Percentiles rank a stretch among this genome's conserved stretches.
Evolutionary conservation across 2,888 invertebrate genomes (phyloP).

Genomic region (Lochmaea capreae): DNA sequence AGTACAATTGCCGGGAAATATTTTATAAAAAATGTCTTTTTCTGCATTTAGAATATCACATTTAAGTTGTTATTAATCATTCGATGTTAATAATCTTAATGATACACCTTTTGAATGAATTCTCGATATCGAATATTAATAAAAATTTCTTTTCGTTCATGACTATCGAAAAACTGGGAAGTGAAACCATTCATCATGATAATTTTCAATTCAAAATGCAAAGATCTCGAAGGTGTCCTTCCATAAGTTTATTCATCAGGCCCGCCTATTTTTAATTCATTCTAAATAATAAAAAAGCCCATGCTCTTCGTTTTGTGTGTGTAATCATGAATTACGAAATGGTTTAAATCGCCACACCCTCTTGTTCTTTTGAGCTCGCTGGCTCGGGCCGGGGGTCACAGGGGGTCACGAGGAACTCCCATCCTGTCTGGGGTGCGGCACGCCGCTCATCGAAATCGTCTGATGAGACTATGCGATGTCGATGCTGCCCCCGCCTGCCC

Average conservation of each 20-base stretch:
- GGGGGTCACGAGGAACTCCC: conserved; percentile 64
- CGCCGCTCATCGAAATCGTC: conserved; percentile 46
- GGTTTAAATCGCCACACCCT: conserved; percentile 59
- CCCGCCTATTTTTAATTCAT: conserved; percentile 49
- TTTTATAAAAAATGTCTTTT: neutral
- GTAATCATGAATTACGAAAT: conserved; percentile 59
- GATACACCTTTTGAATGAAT: conserved; percentile 5
- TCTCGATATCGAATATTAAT: conserved; percentile 1
- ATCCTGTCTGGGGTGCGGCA: conserved; percentile 65
- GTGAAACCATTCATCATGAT: conserved; percentile 36
- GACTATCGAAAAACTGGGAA: conserved; percentile 33
- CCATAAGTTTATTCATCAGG: conserved; percentile 44
- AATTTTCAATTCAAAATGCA: conserved; percentile 35
- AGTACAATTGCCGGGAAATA: too few species aligned
- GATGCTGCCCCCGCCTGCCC: conserved; percentile 41
- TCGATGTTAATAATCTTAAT: neutral
- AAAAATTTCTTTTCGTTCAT: conserved; percentile 20
- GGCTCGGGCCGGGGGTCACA: conserved; percentile 53
- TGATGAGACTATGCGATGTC: conserved; percentile 29
- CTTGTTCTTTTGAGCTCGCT: conserved; percentile 55
- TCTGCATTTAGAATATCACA: neutral
- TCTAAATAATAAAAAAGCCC: conserved; percentile 48
- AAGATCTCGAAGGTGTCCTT: conserved; percentile 41
- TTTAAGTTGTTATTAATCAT: neutral
- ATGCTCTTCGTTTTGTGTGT: conserved; percentile 46